Base-by-base conservation (phyloP, 2,888 invertebrate genomes). In the Drosophila neonasuta region DNA sequence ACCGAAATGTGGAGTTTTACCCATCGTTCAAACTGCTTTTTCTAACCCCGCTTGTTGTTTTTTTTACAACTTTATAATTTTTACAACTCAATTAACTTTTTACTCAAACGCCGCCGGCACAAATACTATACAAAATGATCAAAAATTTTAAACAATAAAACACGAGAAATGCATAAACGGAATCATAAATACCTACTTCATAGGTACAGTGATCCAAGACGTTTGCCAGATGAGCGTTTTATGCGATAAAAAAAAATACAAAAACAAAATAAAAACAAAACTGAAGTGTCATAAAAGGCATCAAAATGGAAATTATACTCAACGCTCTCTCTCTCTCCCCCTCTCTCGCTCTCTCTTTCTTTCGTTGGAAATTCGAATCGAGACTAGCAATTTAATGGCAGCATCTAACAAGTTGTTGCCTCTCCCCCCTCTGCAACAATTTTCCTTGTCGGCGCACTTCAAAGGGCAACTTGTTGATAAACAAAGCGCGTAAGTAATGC, bases 51-150 rank as follows among this genome's bases (percentile, higher is more conserved):
- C 62, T 71, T 34, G 58, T 55, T 69, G 55, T 55, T 52, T 73
- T 55, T 73, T 81, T 82, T 82, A 83, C 78, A 83, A 70, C 83
- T 83, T 83, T 87, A 83, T 83, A 83, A 83, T 83, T 83, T 83
- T 83, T 74, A 83, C 83, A 83, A 82, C 83, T 83, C 82, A 83
- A 83, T 83, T 86, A 86, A 83, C 71, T 85, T 86, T 84, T 69
- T 64, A 61, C 68, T 72, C 52, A 83, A 83, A 80, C 71, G 80
- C 62, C 73, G 82, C 64, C 81, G 74, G 64, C 55, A n/a, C 36
- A 67, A 60, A 54, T 44, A 20, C 39, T 44, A 46, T 32, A 32
- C 32, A 36, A 62, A 70, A 64, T 54, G 57, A 71, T 42, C 58
- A 61, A 73, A 84, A 81, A 68, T 64, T 64, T 71, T 66, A 24